phyloP scores from a whole-genome alignment of 2,797 vertebrate species.

The Pantherophis alleghaniensis region DNA sequence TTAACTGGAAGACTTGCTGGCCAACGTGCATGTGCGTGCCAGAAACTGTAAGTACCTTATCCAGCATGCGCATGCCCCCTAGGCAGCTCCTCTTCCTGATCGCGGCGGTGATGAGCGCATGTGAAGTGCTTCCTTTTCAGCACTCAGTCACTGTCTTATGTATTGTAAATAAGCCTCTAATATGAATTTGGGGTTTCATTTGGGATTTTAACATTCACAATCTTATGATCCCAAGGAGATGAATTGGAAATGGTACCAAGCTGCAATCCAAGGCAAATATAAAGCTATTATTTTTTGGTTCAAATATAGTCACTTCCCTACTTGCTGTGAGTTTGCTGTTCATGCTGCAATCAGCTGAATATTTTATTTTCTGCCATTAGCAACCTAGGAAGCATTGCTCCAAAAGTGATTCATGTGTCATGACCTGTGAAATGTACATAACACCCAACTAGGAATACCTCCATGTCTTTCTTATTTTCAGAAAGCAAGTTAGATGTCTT shows the following conservation, averaged over 20 bases:
- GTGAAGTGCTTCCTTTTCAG: too few species aligned
- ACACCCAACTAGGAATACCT: not conserved
- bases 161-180: not conserved
- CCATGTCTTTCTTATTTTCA: not conserved
- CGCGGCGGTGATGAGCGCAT: too few species aligned
- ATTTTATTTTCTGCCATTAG: not conserved
- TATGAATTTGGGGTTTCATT: not conserved
- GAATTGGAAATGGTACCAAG: not conserved
- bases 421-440: not conserved
- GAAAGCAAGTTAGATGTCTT: slow-evolving; percentile 21
- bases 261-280: not conserved
- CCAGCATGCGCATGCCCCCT: too few species aligned
- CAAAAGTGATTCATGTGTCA: not conserved
- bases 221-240: not conserved
- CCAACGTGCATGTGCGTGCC: too few species aligned
- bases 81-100: too few species aligned
- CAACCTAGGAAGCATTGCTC: not conserved
- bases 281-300: not conserved
- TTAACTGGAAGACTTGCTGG: too few species aligned
- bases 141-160: too few species aligned
- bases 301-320: not conserved
- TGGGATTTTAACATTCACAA: not conserved
- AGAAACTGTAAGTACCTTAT: too few species aligned
- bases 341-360: not conserved
- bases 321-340: not conserved